Base-by-base conservation (phyloP, 2,113 vertebrate species). In the Lepisosteus oculatus region DNA sequence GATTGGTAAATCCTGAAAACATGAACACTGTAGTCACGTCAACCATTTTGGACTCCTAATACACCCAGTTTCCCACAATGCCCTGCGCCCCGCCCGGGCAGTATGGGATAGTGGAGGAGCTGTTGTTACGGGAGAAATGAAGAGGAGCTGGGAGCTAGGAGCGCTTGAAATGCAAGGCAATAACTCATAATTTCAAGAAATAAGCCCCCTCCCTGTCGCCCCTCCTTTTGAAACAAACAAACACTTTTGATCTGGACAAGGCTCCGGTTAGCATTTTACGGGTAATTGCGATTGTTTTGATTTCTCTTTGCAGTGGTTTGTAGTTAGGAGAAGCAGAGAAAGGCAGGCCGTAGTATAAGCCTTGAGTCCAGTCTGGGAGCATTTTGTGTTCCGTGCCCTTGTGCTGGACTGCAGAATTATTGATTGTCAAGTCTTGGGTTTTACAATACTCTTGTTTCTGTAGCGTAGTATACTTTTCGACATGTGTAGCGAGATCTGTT, bases 181-280 rank as follows among this genome's bases (percentile, higher is more conserved):
- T 82, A 68, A 73, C 63, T 75, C 78, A 70, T 83, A 73, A 72
- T 78, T 84, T 83, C 55, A 29, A 61, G 47, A 64, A 59, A 78
- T 73, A 74, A 73, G 66, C 77, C 76, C 79, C 78, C 56, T 55
- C 57, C 29, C 29, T 29, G 29, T 29, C 29, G 29, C 29, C 29
- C 29, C 29, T 29, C 29, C 29, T 29, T 29, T 29, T 29, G 29
- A 73, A 75, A 74, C 1, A 51, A 51, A 9, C 1, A 51, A 51
- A 5, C 5, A 51, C 74, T 80, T 80, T 79, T 78, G 72, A 86
- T 86, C 81, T 87, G 87, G 85, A 89, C 86, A 84, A 84, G 77
- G 84, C 85, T 75, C 80, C 85, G 77, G 85, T 77, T 77, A 72
- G 77, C 80, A 88, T 85, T 81, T 77, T 84, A 51, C 47, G 87